Conservation (phyloP, 2,888 invertebrate genomes). For the Drosophila longiperda region DNA sequence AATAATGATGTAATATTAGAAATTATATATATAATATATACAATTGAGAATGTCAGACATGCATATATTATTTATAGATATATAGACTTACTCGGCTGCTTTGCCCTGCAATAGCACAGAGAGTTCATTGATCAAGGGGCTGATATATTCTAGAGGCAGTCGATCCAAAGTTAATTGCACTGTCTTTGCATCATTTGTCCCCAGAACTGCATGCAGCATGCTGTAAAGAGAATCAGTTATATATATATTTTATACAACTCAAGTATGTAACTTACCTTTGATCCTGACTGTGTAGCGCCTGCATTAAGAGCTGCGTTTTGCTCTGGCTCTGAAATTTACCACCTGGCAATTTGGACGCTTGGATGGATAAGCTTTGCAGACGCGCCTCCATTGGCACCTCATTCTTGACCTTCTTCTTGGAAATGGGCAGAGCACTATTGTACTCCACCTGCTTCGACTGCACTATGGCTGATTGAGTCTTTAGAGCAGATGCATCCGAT, state of each 20-base stretch:
- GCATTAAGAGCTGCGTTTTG: slow-evolving; percentile 92
- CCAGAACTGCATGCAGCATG: slow-evolving; percentile 90
- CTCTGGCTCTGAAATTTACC: slow-evolving; percentile 88
- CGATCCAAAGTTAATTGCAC: slow-evolving; percentile 91
- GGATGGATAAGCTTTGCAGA: slow-evolving; percentile 91
- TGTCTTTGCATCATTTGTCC: slow-evolving; percentile 88
- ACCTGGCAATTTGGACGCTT: slow-evolving; percentile 81
- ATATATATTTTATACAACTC: background rate
- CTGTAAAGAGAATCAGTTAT: slow-evolving; percentile 71
- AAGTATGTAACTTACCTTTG: slow-evolving; percentile 85
- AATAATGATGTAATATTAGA: slow-evolving; percentile 10
- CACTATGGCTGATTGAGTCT: slow-evolving; percentile 77
- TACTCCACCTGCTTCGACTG: slow-evolving; percentile 77
- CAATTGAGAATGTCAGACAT: background rate
- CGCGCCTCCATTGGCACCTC: slow-evolving; percentile 91
- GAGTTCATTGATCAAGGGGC: slow-evolving; percentile 90
- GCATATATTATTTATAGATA: background rate
- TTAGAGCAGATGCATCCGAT: slow-evolving; percentile 60
- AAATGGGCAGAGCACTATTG: slow-evolving; percentile 71
- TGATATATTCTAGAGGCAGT: slow-evolving; percentile 91
- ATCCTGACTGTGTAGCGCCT: slow-evolving; percentile 94
- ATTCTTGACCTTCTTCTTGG: slow-evolving; percentile 76
- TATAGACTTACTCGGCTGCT: slow-evolving; percentile 87
- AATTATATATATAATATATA: background rate
- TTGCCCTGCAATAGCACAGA: slow-evolving; percentile 89